Evolutionary conservation across 2,888 invertebrate genomes (phyloP).

Genomic region (Resseliella maxima): DNA sequence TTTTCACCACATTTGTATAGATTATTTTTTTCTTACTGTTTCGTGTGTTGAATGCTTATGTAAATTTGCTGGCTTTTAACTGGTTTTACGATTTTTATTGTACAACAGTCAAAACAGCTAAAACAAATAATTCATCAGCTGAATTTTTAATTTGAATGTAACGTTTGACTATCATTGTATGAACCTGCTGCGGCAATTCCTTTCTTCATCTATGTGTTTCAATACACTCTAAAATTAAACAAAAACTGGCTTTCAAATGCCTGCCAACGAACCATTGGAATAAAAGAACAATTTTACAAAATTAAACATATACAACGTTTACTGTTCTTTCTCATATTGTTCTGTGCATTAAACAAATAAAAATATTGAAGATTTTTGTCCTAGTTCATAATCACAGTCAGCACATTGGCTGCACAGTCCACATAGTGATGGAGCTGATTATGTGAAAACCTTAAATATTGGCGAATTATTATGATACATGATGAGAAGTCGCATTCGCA

Average conservation of each 20-base stretch:
- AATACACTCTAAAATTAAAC: constrained; percentile 13
- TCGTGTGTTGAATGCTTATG: not conserved
- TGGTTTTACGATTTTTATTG: not conserved
- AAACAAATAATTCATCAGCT: constrained; percentile 35
- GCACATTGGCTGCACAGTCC: constrained; percentile 30
- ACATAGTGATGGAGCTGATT: not conserved
- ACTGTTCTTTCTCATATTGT: not conserved
- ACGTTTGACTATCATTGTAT: constrained; percentile 27
- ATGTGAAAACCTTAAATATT: constrained; percentile 24
- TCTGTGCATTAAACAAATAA: not conserved
- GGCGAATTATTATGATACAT: constrained; percentile 40
- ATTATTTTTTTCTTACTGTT: not conserved
- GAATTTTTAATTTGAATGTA: constrained; percentile 28
- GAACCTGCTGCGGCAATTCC: not conserved
- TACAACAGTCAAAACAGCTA: not conserved
- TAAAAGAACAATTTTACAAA: not conserved
- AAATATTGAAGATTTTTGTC: not conserved
- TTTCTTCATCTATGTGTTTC: not conserved
- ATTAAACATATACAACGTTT: not conserved
- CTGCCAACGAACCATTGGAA: not conserved
- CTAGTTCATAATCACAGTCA: not conserved
- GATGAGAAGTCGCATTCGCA: constrained; percentile 41
- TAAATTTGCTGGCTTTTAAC: not conserved
- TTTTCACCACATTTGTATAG: not conserved
- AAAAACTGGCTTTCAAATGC: not conserved